phyloP scores from a whole-genome alignment of 1,140 invertebrate species.

The Drosophila willistoni region DNA sequence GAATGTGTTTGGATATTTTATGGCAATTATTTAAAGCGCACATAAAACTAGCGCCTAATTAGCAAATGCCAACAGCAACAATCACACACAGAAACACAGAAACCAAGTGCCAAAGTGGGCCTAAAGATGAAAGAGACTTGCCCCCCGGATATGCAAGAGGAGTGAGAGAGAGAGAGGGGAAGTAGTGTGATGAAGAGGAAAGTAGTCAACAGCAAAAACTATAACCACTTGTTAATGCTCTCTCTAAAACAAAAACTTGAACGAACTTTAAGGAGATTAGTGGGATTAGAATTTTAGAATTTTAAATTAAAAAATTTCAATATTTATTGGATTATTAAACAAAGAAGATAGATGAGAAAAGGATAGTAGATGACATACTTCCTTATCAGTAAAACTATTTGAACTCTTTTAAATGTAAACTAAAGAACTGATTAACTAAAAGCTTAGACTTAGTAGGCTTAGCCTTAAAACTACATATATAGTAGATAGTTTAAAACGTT shows the following conservation, averaged over 20 bases:
- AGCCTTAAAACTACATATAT: too few relatives aligned
- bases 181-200: slow-evolving; percentile 11
- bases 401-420: too few relatives aligned
- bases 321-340: too few relatives aligned
- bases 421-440: too few relatives aligned
- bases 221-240: slow-evolving; percentile 44
- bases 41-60: slow-evolving; percentile 69
- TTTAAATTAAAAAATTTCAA: too few relatives aligned
- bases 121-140: slow-evolving; percentile 37
- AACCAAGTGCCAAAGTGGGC: slow-evolving; percentile 55
- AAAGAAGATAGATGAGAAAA: too few relatives aligned
- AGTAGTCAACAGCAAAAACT: not conserved
- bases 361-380: too few relatives aligned
- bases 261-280: too few relatives aligned
- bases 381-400: too few relatives aligned
- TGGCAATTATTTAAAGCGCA: slow-evolving; percentile 75
- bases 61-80: slow-evolving; percentile 57
- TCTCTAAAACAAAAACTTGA: not conserved
- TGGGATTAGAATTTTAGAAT: too few relatives aligned
- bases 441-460: too few relatives aligned
- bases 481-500: too few relatives aligned
- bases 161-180: slow-evolving; percentile 15
- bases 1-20: slow-evolving; percentile 46
- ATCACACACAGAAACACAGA: slow-evolving; percentile 32
- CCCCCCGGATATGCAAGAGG: not conserved